Percentiles rank a stretch among this genome's conserved stretches.
Evolutionary conservation across 2,797 vertebrate genomes (phyloP).

Genomic region (Iguana delicatissima): DNA sequence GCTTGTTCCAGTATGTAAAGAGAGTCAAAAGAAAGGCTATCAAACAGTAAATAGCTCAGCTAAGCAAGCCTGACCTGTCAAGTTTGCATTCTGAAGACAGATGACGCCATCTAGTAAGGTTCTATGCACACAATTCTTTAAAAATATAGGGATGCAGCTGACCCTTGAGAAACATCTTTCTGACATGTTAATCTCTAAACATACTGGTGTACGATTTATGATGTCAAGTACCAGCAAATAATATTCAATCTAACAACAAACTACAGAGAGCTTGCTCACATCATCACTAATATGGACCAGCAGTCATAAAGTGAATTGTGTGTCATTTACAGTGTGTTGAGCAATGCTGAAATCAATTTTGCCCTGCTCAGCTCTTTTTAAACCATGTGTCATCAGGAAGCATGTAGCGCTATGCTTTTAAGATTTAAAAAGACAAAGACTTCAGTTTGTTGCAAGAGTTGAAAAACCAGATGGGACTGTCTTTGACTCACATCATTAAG

Average conservation of each 20-base stretch:
- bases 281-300: neutral
- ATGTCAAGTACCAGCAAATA: constrained; percentile 11
- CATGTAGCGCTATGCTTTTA: neutral
- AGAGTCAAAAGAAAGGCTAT: constrained; percentile 35
- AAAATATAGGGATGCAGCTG: neutral
- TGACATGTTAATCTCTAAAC: constrained; percentile 38
- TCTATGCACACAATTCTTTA: constrained; percentile 40
- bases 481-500: constrained; percentile 30
- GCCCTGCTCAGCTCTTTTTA: constrained; percentile 27
- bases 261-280: neutral
- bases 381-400: constrained; percentile 32
- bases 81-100: constrained; percentile 7
- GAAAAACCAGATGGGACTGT: constrained; percentile 1
- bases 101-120: constrained; percentile 8
- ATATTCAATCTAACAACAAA: constrained; percentile 28
- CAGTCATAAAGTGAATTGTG: constrained; percentile 5
- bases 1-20: constrained; percentile 14
- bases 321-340: constrained; percentile 15
- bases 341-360: constrained; percentile 11
- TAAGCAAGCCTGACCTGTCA: neutral
- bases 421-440: constrained; percentile 20
- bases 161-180: neutral
- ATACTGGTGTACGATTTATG: constrained; percentile 32
- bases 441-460: constrained; percentile 25
- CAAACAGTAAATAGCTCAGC: constrained; percentile 24